Conservation (phyloP, 2,797 vertebrate species). For the Lindbergichthys nudifrons region DNA sequence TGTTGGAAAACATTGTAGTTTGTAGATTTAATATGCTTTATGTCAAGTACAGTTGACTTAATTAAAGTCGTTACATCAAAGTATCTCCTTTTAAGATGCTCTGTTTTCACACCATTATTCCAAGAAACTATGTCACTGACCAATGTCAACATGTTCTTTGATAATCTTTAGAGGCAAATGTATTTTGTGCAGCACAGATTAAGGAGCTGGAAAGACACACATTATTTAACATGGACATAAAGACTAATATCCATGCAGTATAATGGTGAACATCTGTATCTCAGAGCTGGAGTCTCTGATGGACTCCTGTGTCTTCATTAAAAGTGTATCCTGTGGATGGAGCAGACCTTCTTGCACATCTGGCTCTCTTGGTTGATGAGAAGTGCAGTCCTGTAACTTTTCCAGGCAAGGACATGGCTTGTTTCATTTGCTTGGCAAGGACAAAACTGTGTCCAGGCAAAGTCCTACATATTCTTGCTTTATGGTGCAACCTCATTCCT, state of each 20-base stretch:
- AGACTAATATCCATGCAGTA: conserved; percentile 24
- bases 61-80: conserved; percentile 3
- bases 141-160: background rate
- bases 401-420: conserved; percentile 69
- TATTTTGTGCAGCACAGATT: conserved; percentile 16
- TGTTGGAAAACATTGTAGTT: conserved; percentile 28
- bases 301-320: conserved; percentile 61
- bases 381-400: conserved; percentile 60
- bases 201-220: conserved; percentile 11
- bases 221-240: conserved; percentile 12
- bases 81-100: background rate
- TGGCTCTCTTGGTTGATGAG: conserved; percentile 64
- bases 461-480: conserved; percentile 52
- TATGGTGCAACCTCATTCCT: conserved; percentile 58
- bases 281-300: conserved; percentile 33
- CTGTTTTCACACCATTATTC: conserved; percentile 21
- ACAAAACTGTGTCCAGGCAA: conserved; percentile 61
- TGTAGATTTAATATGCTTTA: conserved; percentile 5
- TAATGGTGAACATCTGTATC: conserved; percentile 57
- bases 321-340: conserved; percentile 27
- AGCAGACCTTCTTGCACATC: conserved; percentile 64
- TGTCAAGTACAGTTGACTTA: background rate
- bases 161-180: conserved; percentile 1
- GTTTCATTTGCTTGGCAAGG: conserved; percentile 77
- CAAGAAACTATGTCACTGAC: conserved; percentile 17